phyloP scores from a whole-genome alignment of 2,797 vertebrate species.

The Passerculus sandwichensis region DNA sequence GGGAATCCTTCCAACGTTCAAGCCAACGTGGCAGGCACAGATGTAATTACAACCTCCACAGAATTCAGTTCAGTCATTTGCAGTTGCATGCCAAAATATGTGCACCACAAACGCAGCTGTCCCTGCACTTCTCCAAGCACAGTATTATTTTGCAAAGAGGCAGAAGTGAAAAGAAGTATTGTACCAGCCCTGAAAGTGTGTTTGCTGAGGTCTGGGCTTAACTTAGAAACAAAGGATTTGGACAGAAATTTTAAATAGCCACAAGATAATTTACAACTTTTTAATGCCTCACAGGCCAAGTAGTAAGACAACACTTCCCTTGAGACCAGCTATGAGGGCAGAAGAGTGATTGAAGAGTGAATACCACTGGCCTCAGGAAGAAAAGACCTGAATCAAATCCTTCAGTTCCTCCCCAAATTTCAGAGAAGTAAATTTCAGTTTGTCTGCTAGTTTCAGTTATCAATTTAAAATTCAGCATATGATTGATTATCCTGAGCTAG shows the following conservation, averaged over 20 bases:
- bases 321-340: neutral
- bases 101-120: neutral
- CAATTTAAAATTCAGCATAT: neutral
- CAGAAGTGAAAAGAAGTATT: neutral
- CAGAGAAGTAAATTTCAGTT: neutral
- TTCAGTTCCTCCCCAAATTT: neutral
- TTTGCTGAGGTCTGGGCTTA: neutral
- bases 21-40: slow-evolving; percentile 59
- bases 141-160: neutral
- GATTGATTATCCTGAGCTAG: neutral
- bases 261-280: neutral
- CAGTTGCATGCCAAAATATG: neutral
- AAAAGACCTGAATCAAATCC: neutral
- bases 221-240: neutral
- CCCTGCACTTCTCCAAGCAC: neutral
- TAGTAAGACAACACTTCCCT: neutral
- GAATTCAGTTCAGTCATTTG: slow-evolving; percentile 16
- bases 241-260: neutral
- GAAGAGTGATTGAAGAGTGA: neutral
- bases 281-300: neutral
- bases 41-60: slow-evolving; percentile 44
- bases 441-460: neutral
- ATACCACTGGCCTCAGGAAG: neutral
- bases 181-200: neutral
- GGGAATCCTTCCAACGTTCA: slow-evolving; percentile 20